Evolutionary conservation across 1,140 invertebrate genomes (phyloP), one percentile per base, ranked within the genome.

Genomic region (Homalodisca vitripennis): DNA sequence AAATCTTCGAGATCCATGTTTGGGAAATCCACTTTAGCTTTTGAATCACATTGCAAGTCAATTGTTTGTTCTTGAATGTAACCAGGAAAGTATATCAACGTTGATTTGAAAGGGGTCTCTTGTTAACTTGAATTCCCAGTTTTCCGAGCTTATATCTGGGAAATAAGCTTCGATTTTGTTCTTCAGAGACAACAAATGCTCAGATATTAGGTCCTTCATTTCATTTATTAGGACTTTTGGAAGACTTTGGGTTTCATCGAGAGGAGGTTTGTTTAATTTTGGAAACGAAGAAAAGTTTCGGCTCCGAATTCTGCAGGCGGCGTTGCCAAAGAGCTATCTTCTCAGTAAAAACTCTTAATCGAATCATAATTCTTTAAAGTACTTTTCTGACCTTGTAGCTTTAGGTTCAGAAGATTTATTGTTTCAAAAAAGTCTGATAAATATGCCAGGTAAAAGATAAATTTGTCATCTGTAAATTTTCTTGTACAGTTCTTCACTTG

Each of bases 371-470:
- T 70, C 29, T 71, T 46, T 71, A 48, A 27, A 73, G 53, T 70
- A 55, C 64, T 30, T 76, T 71, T 55, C 62, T 57, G 31, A 76
- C 71, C 67, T 76, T 71, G 68, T 70, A 76, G 41, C 78, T 26
- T 30, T 72, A 60, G 48, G 66, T 64, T 70, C 65, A 77, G 70
- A 63, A 77, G 67, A 68, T 75, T 75, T 26, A 71, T 75, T 73
- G 71, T 62, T 64, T 64, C 31, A 24, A 64, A 32, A 64, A 64
- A 64, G 62, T 64, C 62, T 64, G 62, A 64, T 34, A 64, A 64
- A 64, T 64, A 64, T 55, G 17, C 24, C 51, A 55, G 24, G 51
- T n/a, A 55, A 55, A 55, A 55, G 51, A 55, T 55, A 55, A 62
- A 62, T 30, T 30, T 62, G 29, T 62, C 57, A 62, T 62, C 27